Evolutionary conservation across 1,140 invertebrate genomes (phyloP).

Genomic region (Meteorus sp.): DNA sequence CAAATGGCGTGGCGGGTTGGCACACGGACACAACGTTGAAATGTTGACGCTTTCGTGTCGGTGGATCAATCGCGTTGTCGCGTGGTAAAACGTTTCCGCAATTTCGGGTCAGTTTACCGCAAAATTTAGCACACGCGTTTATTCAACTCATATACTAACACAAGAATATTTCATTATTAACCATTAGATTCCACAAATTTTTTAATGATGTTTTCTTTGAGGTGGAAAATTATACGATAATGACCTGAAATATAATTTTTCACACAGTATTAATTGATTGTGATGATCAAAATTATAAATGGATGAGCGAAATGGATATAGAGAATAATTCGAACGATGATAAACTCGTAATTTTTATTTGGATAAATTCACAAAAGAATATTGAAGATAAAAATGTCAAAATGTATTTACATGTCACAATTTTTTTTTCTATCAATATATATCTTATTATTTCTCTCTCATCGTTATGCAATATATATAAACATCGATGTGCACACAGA

Average conservation of each 20-base stretch:
- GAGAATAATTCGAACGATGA: no score
- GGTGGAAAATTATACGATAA: background rate
- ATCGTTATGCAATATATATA: background rate
- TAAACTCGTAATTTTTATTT: no score
- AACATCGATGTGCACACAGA: background rate
- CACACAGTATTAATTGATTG: no score
- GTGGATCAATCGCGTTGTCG: constrained; percentile 53
- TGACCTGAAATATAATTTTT: no score
- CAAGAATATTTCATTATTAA: no score
- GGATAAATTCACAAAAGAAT: no score
- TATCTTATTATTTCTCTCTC: no score
- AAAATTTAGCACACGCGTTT: constrained; percentile 2
- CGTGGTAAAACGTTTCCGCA: constrained; percentile 53
- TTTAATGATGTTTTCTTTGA: background rate
- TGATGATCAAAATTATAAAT: no score
- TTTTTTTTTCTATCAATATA: no score
- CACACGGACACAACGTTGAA: no score
- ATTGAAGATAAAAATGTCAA: no score
- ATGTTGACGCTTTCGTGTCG: constrained; percentile 23
- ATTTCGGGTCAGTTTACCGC: constrained; percentile 39
- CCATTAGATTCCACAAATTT: background rate
- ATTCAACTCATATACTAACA: background rate
- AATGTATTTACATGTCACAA: background rate
- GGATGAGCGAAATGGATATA: no score
- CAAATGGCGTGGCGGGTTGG: constrained; percentile 12